Evolutionary conservation across 1,140 invertebrate genomes (phyloP).

Genomic region (Sarcophaga bullata): DNA sequence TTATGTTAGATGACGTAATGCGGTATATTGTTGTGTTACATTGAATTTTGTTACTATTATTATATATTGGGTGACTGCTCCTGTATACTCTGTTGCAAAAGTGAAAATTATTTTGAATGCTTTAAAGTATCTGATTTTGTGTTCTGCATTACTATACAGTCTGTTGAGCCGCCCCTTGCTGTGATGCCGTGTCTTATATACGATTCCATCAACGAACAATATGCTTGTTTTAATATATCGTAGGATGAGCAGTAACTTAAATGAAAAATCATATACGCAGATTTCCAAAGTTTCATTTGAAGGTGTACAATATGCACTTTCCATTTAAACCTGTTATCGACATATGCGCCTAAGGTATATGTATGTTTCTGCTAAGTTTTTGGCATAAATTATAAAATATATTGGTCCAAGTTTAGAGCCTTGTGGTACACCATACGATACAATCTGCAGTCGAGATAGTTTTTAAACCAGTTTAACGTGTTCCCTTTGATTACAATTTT

Average conservation of each 20-base stretch:
- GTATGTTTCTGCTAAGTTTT: neutral
- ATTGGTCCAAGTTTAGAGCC: neutral
- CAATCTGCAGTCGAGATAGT: neutral
- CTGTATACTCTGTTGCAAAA: too few relatives aligned
- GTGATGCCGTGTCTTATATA: constrained; percentile 11
- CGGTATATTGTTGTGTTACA: too few relatives aligned
- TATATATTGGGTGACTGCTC: too few relatives aligned
- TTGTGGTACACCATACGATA: neutral
- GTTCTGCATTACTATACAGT: too few relatives aligned
- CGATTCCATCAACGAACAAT: too few relatives aligned
- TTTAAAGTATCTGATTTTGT: too few relatives aligned
- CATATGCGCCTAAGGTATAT: neutral
- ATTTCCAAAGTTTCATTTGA: neutral
- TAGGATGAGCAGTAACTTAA: neutral
- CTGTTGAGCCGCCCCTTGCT: neutral
- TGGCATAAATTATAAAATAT: neutral
- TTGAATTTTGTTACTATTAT: too few relatives aligned
- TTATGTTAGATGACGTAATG: too few relatives aligned
- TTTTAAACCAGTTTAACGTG: neutral
- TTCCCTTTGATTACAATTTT: neutral
- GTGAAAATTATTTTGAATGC: too few relatives aligned
- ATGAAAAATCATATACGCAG: neutral
- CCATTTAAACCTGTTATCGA: constrained; percentile 4
- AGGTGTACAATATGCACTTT: neutral
- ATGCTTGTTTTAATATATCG: neutral